Evolutionary conservation across 2,113 vertebrate species (phyloP).

Genomic region (Anarrhichthys ocellatus): DNA sequence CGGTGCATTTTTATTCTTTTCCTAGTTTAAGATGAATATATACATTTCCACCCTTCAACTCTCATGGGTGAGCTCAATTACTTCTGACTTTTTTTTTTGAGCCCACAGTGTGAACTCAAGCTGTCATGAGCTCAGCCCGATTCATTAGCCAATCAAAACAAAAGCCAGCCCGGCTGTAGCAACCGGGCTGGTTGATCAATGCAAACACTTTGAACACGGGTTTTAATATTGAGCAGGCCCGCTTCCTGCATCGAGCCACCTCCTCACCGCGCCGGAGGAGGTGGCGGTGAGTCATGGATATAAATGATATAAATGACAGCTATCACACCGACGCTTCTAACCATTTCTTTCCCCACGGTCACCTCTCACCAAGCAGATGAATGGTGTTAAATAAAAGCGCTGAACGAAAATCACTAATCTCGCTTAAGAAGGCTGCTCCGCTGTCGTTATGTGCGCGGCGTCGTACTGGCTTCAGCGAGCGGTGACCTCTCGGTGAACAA

Average conservation of each 20-base stretch:
- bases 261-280: constrained; percentile 61
- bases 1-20: not conserved
- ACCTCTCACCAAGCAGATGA: constrained; percentile 48
- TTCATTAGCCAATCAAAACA: constrained; percentile 69
- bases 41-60: not conserved
- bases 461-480: constrained; percentile 11
- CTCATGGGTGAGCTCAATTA: constrained; percentile 22
- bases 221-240: constrained; percentile 76
- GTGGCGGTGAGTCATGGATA: constrained; percentile 69
- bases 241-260: constrained; percentile 38
- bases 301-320: constrained; percentile 74
- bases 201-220: constrained; percentile 64
- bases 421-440: constrained; percentile 35
- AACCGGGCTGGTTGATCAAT: too few species aligned
- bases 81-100: constrained; percentile 42
- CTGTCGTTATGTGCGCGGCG: constrained; percentile 1
- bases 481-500: not conserved
- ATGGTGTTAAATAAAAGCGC: constrained; percentile 49
- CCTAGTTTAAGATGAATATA: not conserved
- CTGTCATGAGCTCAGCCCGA: constrained; percentile 29
- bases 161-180: constrained; percentile 16
- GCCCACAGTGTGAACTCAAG: constrained; percentile 26
- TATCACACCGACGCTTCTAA: constrained; percentile 54
- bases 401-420: constrained; percentile 49
- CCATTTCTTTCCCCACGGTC: constrained; percentile 37